Evolutionary conservation across 2,797 vertebrate species (phyloP).

Genomic region (Sciaenops ocellatus): DNA sequence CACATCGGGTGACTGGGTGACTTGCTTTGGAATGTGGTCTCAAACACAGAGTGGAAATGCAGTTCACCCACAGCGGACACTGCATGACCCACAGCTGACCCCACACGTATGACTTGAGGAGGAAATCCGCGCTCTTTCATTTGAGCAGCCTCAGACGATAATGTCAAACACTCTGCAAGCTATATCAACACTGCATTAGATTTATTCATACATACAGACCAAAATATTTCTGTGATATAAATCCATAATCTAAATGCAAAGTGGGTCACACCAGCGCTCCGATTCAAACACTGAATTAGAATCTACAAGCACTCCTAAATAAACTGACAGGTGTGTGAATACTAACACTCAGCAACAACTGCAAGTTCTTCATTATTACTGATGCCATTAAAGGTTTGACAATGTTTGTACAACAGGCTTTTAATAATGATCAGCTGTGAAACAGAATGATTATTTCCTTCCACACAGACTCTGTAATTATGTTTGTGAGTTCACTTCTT

Average conservation of each 20-base stretch:
- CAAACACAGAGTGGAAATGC: conserved; percentile 47
- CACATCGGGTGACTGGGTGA: conserved; percentile 2
- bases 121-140: neutral
- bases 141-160: neutral
- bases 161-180: neutral
- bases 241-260: neutral
- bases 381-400: neutral
- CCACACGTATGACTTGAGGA: conserved; percentile 7
- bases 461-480: conserved; percentile 4
- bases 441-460: neutral
- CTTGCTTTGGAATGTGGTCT: conserved; percentile 34
- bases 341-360: neutral
- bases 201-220: neutral
- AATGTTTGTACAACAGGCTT: neutral
- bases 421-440: neutral
- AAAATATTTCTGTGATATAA: neutral
- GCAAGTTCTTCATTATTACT: neutral
- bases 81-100: conserved; percentile 57
- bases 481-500: neutral
- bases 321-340: neutral
- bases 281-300: neutral
- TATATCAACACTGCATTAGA: neutral
- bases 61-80: conserved; percentile 45
- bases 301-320: neutral
- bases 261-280: neutral